Percentiles rank a stretch among this genome's conserved stretches.
Evolutionary conservation across 1,140 invertebrate genomes (phyloP).

Genomic region (Vollenhovia emeryi): DNA sequence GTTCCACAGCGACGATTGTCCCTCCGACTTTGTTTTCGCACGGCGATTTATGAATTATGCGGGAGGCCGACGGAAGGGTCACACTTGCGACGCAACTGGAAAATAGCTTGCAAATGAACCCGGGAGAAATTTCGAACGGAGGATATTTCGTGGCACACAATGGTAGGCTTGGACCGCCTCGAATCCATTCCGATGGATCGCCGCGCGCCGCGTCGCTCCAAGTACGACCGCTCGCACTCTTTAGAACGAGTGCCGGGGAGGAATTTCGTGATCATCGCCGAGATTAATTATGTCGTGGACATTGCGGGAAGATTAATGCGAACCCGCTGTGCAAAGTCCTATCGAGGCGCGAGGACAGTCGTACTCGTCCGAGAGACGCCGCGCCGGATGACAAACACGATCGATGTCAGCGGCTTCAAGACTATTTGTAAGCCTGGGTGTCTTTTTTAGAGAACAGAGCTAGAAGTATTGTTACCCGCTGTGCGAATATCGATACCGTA

Average conservation of each 20-base stretch:
- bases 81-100: background rate
- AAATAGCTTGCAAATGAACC: constrained; percentile 9
- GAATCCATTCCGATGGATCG: constrained; percentile 4
- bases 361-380: background rate
- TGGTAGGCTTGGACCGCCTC: background rate
- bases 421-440: constrained; percentile 76
- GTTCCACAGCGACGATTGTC: background rate
- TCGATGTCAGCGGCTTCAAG: constrained; percentile 49
- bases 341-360: background rate
- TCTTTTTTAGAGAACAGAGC: constrained; percentile 80
- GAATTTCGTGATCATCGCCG: no score
- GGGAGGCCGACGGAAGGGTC: constrained; percentile 15
- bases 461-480: constrained; percentile 82
- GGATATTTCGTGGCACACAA: constrained; percentile 23
- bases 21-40: background rate
- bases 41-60: constrained; percentile 27
- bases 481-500: constrained; percentile 69
- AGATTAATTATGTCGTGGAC: constrained; percentile 1
- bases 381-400: constrained; percentile 9
- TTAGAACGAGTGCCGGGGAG: background rate
- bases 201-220: background rate
- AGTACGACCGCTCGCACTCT: background rate
- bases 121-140: background rate
- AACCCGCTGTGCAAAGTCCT: background rate
- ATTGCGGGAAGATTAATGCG: background rate